Evolutionary conservation across 2,113 vertebrate species (phyloP).

Genomic region (Nipponia nippon): DNA sequence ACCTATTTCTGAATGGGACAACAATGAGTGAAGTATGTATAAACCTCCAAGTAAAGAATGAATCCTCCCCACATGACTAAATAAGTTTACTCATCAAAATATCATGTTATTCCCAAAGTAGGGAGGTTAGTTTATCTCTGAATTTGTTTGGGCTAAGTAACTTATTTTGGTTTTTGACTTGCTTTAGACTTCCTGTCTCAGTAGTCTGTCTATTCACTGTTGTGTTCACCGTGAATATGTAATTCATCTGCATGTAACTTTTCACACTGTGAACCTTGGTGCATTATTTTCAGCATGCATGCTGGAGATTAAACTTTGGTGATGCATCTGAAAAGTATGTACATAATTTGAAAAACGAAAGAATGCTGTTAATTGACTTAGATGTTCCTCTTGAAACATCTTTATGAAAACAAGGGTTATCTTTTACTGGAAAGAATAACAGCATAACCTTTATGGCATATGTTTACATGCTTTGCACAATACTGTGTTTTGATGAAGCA

Average conservation of each 20-base stretch:
- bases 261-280: background rate
- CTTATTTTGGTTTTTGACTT: background rate
- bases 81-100: background rate
- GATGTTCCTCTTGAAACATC: background rate
- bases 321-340: background rate
- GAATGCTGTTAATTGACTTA: background rate
- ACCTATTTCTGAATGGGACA: background rate
- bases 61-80: background rate
- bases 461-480: constrained; percentile 20
- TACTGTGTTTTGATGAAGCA: background rate
- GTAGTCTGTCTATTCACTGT: background rate
- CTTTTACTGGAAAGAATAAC: background rate
- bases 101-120: background rate
- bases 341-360: background rate
- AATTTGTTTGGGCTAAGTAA: background rate
- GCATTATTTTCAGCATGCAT: background rate
- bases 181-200: background rate
- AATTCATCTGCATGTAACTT: background rate
- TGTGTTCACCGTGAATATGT: background rate
- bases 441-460: background rate
- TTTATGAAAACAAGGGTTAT: background rate
- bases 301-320: background rate
- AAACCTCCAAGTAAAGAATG: background rate
- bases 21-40: background rate
- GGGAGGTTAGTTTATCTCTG: background rate